A percentile compares a stretch with the other conserved stretches of the same genome.
phyloP scores from a whole-genome alignment of 2,797 vertebrate genomes.

The Enteromius radiatus region DNA sequence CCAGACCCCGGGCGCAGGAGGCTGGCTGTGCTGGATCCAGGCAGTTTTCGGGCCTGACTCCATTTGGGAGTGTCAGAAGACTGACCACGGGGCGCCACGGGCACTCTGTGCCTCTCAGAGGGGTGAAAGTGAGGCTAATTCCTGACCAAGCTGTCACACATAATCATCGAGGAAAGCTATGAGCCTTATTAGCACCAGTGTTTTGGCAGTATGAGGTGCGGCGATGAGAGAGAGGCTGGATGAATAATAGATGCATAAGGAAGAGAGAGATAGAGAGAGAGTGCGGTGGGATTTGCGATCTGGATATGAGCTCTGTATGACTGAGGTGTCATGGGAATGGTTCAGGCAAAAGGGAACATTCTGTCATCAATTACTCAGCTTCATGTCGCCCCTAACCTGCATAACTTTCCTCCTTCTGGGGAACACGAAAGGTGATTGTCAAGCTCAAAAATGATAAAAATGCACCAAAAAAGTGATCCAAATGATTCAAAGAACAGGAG shows the following conservation, averaged over 20 bases:
- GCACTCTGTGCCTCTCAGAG: conserved; percentile 62
- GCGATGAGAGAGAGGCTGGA: conserved; percentile 67
- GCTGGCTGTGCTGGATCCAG: conserved; percentile 25
- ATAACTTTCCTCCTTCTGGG: conserved; percentile 23
- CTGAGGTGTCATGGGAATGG: conserved; percentile 10
- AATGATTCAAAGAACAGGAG: not conserved
- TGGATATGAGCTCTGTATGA: conserved; percentile 39
- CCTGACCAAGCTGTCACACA: conserved; percentile 75
- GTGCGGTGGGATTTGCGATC: conserved; percentile 56
- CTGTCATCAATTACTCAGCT: not conserved
- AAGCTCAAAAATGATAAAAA: not conserved
- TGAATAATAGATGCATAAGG: conserved; percentile 67
- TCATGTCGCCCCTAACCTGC: not conserved
- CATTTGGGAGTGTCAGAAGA: conserved; percentile 68
- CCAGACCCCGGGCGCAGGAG: conserved; percentile 50
- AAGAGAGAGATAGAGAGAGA: not conserved
- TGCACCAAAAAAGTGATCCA: not conserved
- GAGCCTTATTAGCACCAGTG: conserved; percentile 73
- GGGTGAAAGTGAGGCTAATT: conserved; percentile 72
- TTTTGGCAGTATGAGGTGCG: conserved; percentile 72
- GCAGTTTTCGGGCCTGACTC: conserved; percentile 57
- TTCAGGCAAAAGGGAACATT: not conserved
- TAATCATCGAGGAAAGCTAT: conserved; percentile 76
- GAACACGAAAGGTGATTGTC: conserved; percentile 48
- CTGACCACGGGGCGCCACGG: conserved; percentile 64